phyloP scores from a whole-genome alignment of 1,140 invertebrate genomes.

The Lanistes nyassanus region DNA sequence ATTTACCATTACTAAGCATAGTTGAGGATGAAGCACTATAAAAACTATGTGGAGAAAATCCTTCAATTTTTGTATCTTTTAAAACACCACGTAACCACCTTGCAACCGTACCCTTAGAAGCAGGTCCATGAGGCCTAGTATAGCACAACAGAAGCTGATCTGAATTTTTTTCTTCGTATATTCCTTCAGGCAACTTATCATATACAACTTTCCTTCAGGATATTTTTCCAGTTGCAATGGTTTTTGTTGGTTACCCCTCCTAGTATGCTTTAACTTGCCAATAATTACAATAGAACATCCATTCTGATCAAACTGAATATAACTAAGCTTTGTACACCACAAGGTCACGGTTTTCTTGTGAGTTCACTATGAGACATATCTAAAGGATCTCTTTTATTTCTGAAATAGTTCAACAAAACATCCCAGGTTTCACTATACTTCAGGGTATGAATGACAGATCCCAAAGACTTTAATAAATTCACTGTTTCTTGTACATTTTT shows the following conservation, averaged over 20 bases:
- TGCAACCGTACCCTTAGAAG: background rate
- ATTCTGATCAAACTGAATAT: too few relatives aligned
- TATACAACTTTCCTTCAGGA: too few relatives aligned
- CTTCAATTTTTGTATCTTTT: background rate
- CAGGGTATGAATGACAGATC: slow-evolving; percentile 32
- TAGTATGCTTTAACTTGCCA: background rate
- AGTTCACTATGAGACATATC: too few relatives aligned
- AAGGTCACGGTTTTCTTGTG: too few relatives aligned
- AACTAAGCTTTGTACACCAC: too few relatives aligned
- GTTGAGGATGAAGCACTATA: background rate
- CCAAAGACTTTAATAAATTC: slow-evolving; percentile 19
- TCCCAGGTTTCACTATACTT: background rate
- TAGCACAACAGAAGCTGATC: background rate
- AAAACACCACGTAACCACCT: background rate
- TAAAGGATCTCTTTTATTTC: background rate
- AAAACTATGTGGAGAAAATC: slow-evolving; percentile 7
- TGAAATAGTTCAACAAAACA: background rate
- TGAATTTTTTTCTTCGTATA: background rate
- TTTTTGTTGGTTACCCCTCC: too few relatives aligned
- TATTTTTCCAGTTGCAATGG: background rate
- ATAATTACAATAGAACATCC: background rate
- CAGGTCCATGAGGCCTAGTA: background rate
- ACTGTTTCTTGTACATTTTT: slow-evolving; percentile 31
- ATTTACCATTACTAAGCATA: background rate
- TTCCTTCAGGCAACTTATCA: background rate